Percentiles rank a stretch among this genome's conserved stretches.
Conservation (phyloP, 2,797 vertebrate species). For the Microchirus variegatus region DNA sequence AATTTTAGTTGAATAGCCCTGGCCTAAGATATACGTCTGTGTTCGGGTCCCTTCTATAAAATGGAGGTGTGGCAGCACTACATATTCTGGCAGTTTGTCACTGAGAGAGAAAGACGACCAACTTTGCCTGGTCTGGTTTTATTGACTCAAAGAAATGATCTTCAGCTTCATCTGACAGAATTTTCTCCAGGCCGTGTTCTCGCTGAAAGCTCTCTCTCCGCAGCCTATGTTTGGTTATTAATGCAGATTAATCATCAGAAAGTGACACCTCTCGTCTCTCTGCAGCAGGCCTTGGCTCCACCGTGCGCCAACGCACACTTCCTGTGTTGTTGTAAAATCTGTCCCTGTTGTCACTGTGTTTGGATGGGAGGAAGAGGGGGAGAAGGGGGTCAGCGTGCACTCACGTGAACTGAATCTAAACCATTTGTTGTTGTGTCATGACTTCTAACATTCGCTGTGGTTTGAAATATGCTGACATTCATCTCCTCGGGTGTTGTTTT, state of each 20-base stretch:
- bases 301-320: constrained; percentile 20
- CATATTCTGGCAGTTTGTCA: constrained; percentile 27
- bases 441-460: constrained; percentile 13
- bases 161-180: constrained; percentile 8
- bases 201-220: constrained; percentile 25
- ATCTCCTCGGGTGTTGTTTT: constrained; percentile 12
- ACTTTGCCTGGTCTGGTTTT: constrained; percentile 22
- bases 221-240: constrained; percentile 36
- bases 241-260: constrained; percentile 52
- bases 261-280: constrained; percentile 26
- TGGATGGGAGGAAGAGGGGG: constrained; percentile 26
- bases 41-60: constrained; percentile 25
- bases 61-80: constrained; percentile 1
- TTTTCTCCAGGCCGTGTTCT: constrained; percentile 28
- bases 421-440: constrained; percentile 15
- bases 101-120: constrained; percentile 3
- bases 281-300: constrained; percentile 13
- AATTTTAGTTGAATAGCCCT: too few relatives aligned
- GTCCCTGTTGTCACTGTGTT: constrained; percentile 52
- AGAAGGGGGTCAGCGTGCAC: constrained; percentile 1
- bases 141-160: constrained; percentile 28
- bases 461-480: constrained; percentile 45
- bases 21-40: constrained; percentile 15
- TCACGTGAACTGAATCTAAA: constrained; percentile 39
- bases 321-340: constrained; percentile 33